Evolutionary conservation across 2,888 invertebrate species (phyloP).

Genomic region (Ophioninae sp.): DNA sequence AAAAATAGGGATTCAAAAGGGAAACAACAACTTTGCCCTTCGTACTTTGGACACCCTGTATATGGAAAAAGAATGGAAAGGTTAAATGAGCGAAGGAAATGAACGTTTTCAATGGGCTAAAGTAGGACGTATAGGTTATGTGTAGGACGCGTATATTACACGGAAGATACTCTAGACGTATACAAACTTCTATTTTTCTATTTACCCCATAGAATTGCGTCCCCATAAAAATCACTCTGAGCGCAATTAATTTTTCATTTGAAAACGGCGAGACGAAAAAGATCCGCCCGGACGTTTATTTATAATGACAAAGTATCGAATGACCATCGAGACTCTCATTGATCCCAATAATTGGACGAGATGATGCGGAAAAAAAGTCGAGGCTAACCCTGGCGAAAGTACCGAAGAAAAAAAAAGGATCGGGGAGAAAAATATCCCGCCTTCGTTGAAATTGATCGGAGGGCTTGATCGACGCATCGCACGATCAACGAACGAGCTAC

Average conservation of each 20-base stretch:
- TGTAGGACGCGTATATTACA: too few relatives aligned
- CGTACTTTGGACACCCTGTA: not conserved
- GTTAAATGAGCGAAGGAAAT: not conserved
- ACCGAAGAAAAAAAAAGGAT: conserved; percentile 16
- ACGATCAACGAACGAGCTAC: conserved; percentile 6
- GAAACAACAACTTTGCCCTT: not conserved
- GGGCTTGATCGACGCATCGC: not conserved
- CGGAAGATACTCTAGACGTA: too few relatives aligned
- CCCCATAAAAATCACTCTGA: not conserved
- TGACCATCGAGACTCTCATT: conserved; percentile 41
- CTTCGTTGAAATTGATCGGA: conserved; percentile 45
- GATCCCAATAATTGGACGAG: conserved; percentile 22
- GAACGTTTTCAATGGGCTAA: not conserved
- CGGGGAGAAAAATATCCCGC: not conserved
- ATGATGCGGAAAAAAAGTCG: conserved; percentile 19
- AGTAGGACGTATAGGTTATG: not conserved
- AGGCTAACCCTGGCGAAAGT: conserved; percentile 12
- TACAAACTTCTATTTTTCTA: not conserved
- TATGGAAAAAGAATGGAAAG: not conserved
- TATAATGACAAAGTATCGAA: conserved; percentile 36
- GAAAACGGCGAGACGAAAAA: conserved; percentile 8
- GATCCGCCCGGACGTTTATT: not conserved
- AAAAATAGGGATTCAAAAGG: not conserved
- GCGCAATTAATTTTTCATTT: not conserved
- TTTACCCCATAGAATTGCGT: not conserved